phyloP scores from a whole-genome alignment of 2,888 invertebrate species.

The Conomelus anceps region DNA sequence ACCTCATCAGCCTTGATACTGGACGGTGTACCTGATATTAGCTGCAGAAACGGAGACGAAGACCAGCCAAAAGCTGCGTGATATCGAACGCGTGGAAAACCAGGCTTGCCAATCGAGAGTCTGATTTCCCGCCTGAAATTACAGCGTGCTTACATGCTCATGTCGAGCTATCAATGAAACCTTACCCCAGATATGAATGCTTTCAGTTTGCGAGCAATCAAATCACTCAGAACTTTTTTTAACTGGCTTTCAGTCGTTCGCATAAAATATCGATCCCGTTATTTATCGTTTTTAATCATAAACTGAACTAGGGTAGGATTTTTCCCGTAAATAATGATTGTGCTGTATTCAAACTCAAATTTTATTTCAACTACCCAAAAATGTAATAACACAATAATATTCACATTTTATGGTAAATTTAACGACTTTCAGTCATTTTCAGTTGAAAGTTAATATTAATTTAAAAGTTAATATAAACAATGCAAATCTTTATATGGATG shows the following conservation, averaged over 20 bases:
- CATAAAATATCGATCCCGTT: neutral
- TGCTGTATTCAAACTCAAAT: too few relatives aligned
- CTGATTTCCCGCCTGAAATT: neutral
- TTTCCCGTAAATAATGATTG: too few relatives aligned
- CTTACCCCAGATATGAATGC: neutral
- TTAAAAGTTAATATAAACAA: too few relatives aligned
- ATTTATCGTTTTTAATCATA: neutral
- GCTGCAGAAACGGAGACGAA: neutral
- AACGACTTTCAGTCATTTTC: too few relatives aligned
- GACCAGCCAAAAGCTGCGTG: neutral
- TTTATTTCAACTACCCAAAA: too few relatives aligned
- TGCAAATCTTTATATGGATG: too few relatives aligned
- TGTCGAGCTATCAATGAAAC: neutral
- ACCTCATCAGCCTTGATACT: neutral
- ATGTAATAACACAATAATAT: too few relatives aligned
- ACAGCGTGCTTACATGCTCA: neutral
- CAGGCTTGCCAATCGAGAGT: neutral
- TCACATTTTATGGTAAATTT: too few relatives aligned
- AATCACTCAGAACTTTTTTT: neutral
- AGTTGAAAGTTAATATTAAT: too few relatives aligned
- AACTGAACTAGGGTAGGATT: too few relatives aligned
- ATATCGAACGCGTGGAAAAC: neutral
- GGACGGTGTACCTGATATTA: neutral
- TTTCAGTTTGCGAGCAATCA: neutral
- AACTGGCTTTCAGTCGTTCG: neutral